Evolutionary conservation across 1,140 invertebrate genomes (phyloP).

Genomic region (Holotrichia oblita): DNA sequence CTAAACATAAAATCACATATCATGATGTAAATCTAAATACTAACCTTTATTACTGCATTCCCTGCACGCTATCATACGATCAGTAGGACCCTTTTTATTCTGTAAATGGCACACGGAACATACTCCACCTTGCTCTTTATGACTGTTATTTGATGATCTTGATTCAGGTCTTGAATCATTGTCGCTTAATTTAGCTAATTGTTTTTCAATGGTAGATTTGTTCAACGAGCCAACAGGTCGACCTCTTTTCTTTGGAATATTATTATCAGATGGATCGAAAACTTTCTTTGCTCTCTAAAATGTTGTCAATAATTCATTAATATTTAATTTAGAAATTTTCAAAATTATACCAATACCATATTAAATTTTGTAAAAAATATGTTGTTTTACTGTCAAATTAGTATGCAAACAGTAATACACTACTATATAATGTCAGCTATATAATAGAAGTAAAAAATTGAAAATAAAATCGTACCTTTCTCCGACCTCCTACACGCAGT

Average conservation of each 20-base stretch:
- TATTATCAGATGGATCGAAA: constrained; percentile 81
- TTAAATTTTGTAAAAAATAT: not conserved
- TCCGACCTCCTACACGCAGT: constrained; percentile 54
- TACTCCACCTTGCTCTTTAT: constrained; percentile 65
- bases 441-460: constrained; percentile 29
- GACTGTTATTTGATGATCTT: constrained; percentile 60
- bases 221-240: constrained; percentile 69
- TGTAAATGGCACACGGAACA: constrained; percentile 68
- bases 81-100: constrained; percentile 68
- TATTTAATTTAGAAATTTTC: not conserved
- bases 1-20: not conserved
- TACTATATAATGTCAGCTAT: constrained; percentile 8
- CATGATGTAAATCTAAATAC: constrained; percentile 3
- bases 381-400: constrained; percentile 17
- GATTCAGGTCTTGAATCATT: constrained; percentile 59
- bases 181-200: constrained; percentile 49
- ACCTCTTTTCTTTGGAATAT: constrained; percentile 73
- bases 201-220: constrained; percentile 66
- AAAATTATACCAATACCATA: not conserved
- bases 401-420: constrained; percentile 4
- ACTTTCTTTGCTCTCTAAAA: constrained; percentile 72
- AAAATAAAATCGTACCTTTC: constrained; percentile 54
- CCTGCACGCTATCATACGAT: constrained; percentile 77
- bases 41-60: constrained; percentile 84
- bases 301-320: not conserved